phyloP scores from a whole-genome alignment of 1,140 invertebrate species.

The Camponotus vicinus region DNA sequence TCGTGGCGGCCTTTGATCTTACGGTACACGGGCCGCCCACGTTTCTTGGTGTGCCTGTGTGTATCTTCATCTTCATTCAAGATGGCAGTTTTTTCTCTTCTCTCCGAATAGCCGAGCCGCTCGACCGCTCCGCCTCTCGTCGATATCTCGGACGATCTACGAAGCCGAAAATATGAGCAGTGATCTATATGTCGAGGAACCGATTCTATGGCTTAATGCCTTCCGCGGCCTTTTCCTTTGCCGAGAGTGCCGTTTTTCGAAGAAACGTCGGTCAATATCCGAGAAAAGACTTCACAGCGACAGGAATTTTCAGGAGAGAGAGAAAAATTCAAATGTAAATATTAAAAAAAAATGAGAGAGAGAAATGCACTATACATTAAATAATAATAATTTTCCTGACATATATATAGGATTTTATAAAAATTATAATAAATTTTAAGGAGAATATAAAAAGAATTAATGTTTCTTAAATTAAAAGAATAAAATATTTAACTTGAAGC shows the following conservation, averaged over 20 bases:
- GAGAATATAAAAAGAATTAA: background rate
- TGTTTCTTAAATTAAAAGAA: no score
- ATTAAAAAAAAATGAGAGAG: background rate
- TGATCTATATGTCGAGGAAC: slow-evolving; percentile 1
- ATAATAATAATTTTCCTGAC: background rate
- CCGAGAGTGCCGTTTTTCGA: slow-evolving; percentile 21
- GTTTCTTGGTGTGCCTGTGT: slow-evolving; percentile 62
- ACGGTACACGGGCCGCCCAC: slow-evolving; percentile 79
- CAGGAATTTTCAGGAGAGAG: background rate
- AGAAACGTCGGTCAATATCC: background rate
- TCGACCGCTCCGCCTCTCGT: background rate
- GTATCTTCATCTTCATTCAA: slow-evolving; percentile 45
- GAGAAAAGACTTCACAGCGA: background rate
- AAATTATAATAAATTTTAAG: background rate
- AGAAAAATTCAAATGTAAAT: slow-evolving; percentile 1
- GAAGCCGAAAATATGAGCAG: background rate
- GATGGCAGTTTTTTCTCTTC: slow-evolving; percentile 29
- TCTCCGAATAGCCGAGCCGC: background rate
- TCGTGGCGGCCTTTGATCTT: slow-evolving; percentile 78
- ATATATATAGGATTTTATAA: background rate
- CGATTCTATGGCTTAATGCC: slow-evolving; percentile 42
- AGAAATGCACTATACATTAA: background rate
- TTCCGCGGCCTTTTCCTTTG: slow-evolving; percentile 11
- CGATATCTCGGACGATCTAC: slow-evolving; percentile 29
- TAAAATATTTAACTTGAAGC: background rate